Evolutionary conservation across 1,140 invertebrate species (phyloP), one percentile per base, ranked within the genome.

Genomic region (Condylostylus longicornis): DNA sequence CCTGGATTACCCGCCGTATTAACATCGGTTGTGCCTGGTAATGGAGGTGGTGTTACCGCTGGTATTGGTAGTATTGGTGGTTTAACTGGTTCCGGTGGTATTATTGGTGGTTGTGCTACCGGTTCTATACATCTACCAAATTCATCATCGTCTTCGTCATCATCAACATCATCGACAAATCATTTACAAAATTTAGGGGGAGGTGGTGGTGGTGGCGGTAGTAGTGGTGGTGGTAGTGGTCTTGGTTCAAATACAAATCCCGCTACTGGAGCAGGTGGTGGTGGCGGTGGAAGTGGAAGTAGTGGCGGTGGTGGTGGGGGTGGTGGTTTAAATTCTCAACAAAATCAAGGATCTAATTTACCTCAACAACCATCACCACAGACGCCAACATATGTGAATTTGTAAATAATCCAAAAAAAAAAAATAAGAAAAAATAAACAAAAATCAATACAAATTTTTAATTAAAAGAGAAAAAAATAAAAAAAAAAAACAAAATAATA

Each of bases 341-440:
- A 3, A 51, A 60, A 60, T 66, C 61, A 52, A 66, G 63, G 25
- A 27, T 13, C 25, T 15, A 17, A 60, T 68, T 67, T 62, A 72
- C 74, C 61, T 64, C 76, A 64, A 34, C 75, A 63, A 38, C 73
- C 81, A 61, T 83, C 82, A 53, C 80, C 82, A 48, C 82, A 86
- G 67, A 82, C 84, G 71, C 82, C 82, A 43, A 87, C 84, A 54
- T 89, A 89, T 72, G 84, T 88, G 62, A 87, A 87, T 77, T 81
- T 87, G 73, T 87, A 83, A 34, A 21, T 22, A 20, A n/a, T 13
- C 8, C 5, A 35, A 6, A 18, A 27, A 18, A 58, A 48, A 46
- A 33, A 17, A 20, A 39, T 9, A 21, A 27, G 17, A 28, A 22
- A 17, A 34, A 15, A 19, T 20, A 17, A 12, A 33, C 22, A 21